Percentiles rank a stretch among this genome's conserved stretches.
Evolutionary conservation across 1,140 invertebrate genomes (phyloP).

Genomic region (Cherax quadricarinatus): DNA sequence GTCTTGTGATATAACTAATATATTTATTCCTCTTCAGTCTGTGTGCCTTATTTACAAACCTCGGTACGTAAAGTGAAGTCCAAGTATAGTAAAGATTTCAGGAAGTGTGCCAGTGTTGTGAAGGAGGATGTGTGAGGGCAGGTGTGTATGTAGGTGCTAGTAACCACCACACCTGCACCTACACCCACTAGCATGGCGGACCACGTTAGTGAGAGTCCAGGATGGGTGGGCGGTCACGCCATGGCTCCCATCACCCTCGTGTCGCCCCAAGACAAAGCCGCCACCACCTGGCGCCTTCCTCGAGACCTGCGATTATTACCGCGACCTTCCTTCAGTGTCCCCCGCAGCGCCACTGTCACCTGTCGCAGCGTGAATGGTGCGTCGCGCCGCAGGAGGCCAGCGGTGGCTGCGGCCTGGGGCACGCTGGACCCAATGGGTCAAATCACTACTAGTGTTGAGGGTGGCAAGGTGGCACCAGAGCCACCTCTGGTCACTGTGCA

Average conservation of each 20-base stretch:
- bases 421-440: conserved; percentile 49
- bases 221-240: conserved; percentile 5
- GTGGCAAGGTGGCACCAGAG: not conserved
- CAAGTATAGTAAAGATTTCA: not conserved
- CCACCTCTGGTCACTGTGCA: conserved; percentile 55
- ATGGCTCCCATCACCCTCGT: not conserved
- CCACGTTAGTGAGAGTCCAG: conserved; percentile 10
- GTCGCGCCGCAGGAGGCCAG: conserved; percentile 15
- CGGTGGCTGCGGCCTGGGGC: conserved; percentile 50
- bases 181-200: conserved; percentile 27
- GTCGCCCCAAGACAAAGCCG: not conserved
- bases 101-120: not conserved
- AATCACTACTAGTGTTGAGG: not conserved
- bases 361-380: conserved; percentile 31
- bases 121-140: not conserved
- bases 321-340: conserved; percentile 6
- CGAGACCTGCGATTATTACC: conserved; percentile 37
- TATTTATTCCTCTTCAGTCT: not conserved
- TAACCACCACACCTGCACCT: not conserved
- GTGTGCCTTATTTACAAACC: not conserved
- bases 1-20: not conserved
- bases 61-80: not conserved
- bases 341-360: conserved; percentile 37
- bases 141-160: not conserved
- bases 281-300: conserved; percentile 25